Base-by-base conservation (phyloP, 2,888 invertebrate genomes). In the Vesta saturnalis region DNA sequence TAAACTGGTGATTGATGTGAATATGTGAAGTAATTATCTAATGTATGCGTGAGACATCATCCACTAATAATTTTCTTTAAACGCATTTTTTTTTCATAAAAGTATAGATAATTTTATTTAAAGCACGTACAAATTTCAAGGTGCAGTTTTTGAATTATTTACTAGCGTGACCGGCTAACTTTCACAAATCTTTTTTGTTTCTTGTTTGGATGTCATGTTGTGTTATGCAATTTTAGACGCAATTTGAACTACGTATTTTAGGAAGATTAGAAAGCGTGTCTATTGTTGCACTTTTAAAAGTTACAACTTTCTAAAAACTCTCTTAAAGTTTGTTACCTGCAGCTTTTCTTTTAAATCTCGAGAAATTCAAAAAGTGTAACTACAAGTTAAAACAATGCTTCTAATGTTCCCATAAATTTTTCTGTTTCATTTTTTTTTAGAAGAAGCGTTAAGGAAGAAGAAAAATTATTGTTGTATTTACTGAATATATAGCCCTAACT, bases 401-500 rank as follows among this genome's bases (percentile, higher is more conserved):
- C 47, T 49, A 49, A 49, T 49, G 47, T 12, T 22, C 10, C 55
- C 4, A 55, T 55, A 22, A 55, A 22, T 23, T 55, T 55, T 55
- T 19, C 55, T 22, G 21, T 55, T 55, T 55, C 55, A 21, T 55
- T 55, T 55, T 55, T n/a, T n/a, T 55, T 55, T 18, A 49, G 14
- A 49, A 49, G 18, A 18, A 15, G 47, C 47, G 47, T 18, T 49
- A 15, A 49, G 23, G 39, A 61, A 57, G 35, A 23, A 56, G 63
- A 46, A 60, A 67, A 67, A 59, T 63, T 66, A 56, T 60, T 22
- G 54, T 52, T 56, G 62, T 62, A 59, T 67, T 67, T 64, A 69
- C 60, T 61, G 56, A 64, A 69, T 60, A 69, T 69, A 64, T 64
- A 57, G 46, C 64, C 55, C 60, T 56, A 67, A 56, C 58, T 68